Percentiles rank a stretch among this genome's conserved stretches.
phyloP scores from a whole-genome alignment of 1,140 invertebrate genomes.

The Drosophila tani region DNA sequence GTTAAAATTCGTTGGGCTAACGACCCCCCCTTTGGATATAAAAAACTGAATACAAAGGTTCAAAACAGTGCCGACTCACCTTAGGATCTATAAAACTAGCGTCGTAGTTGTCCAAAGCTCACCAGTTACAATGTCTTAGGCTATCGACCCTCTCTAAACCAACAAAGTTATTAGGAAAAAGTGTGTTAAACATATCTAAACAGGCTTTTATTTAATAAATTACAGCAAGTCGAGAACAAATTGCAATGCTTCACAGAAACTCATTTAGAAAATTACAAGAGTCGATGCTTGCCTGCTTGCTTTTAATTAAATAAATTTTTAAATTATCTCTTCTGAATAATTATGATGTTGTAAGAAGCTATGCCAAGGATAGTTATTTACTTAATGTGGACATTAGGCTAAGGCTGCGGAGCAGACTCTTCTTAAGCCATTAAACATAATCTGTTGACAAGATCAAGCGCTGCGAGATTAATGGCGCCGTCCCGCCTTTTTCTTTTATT shows the following conservation, averaged over 20 bases:
- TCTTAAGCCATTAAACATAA: slow-evolving; percentile 17
- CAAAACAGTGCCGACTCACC: background rate
- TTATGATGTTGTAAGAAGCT: slow-evolving; percentile 7
- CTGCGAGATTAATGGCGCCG: background rate
- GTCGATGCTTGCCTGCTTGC: background rate
- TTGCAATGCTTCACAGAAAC: background rate
- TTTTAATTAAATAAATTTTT: slow-evolving; percentile 15
- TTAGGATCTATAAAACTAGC: background rate
- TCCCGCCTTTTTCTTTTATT: slow-evolving; percentile 13
- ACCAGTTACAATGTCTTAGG: too few relatives aligned
- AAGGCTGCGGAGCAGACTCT: background rate
- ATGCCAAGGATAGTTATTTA: slow-evolving; percentile 22
- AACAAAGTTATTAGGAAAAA: background rate
- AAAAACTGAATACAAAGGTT: background rate
- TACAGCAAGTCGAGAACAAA: background rate
- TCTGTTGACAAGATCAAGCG: slow-evolving; percentile 38
- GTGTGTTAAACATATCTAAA: too few relatives aligned
- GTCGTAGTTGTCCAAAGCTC: background rate
- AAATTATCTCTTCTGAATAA: slow-evolving; percentile 16
- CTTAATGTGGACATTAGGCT: slow-evolving; percentile 4
- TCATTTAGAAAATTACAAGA: slow-evolving; percentile 1
- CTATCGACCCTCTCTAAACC: background rate
- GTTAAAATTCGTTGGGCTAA: slow-evolving; percentile 10
- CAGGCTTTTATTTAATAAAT: too few relatives aligned
- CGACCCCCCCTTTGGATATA: background rate